phyloP scores from a whole-genome alignment of 2,888 invertebrate genomes.

The Drosophila eohydei region DNA sequence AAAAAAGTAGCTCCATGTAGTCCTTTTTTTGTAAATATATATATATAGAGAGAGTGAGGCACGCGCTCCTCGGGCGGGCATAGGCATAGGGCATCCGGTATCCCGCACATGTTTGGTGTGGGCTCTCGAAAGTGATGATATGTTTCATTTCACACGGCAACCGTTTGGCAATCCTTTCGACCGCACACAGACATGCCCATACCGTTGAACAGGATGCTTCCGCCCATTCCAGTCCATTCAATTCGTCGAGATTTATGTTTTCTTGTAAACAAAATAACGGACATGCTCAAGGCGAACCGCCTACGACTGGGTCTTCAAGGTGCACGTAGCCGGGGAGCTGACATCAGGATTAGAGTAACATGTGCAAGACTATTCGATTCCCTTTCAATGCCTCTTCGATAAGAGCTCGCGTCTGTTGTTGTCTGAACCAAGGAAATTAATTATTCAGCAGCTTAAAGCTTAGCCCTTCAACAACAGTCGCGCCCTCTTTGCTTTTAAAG shows the following conservation, averaged over 20 bases:
- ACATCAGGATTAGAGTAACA: conserved; percentile 64
- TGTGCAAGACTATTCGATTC: conserved; percentile 60
- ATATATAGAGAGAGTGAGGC: not conserved
- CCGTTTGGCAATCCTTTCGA: conserved; percentile 73
- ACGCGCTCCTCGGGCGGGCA: conserved; percentile 43
- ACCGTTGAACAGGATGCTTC: conserved; percentile 24
- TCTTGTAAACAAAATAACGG: conserved; percentile 79
- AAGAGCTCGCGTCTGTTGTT: conserved; percentile 15
- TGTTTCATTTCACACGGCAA: conserved; percentile 80
- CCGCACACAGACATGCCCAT: conserved; percentile 68
- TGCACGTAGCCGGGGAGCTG: conserved; percentile 56
- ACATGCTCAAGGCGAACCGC: conserved; percentile 62
- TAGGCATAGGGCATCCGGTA: conserved; percentile 37
- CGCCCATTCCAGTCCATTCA: conserved; percentile 8
- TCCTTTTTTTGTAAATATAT: conserved; percentile 22
- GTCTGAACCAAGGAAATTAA: conserved; percentile 51
- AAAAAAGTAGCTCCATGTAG: conserved; percentile 19
- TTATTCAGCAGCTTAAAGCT: conserved; percentile 60
- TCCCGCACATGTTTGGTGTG: conserved; percentile 57
- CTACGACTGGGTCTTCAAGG: conserved; percentile 34
- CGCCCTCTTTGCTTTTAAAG: conserved; percentile 3
- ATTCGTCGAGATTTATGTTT: conserved; percentile 74
- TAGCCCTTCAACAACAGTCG: not conserved
- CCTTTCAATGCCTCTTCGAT: conserved; percentile 27
- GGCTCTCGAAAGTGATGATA: conserved; percentile 74